phyloP scores from a whole-genome alignment of 2,888 invertebrate genomes.

The Cephus rjabovi region DNA sequence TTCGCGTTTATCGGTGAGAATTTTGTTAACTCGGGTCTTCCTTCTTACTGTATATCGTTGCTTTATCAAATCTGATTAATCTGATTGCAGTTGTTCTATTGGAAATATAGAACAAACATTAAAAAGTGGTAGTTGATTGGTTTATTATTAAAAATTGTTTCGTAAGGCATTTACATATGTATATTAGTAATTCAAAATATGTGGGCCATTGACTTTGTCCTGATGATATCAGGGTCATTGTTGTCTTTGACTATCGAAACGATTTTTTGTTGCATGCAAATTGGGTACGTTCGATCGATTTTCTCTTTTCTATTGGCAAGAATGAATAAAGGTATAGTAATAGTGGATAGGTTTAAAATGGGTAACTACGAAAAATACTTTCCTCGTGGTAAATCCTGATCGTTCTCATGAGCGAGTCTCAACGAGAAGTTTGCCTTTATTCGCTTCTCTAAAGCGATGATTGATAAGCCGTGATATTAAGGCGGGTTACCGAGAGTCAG shows the following conservation, averaged over 20 bases:
- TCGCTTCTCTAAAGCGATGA: not conserved
- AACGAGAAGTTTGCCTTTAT: not conserved
- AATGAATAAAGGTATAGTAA: not conserved
- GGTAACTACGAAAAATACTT: not conserved
- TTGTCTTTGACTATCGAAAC: too few relatives aligned
- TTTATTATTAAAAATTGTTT: not conserved
- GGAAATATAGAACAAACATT: not conserved
- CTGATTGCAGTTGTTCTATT: not conserved
- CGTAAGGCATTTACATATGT: not conserved
- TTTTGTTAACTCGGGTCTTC: not conserved
- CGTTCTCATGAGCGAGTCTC: not conserved
- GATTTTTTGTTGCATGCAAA: too few relatives aligned
- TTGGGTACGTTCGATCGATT: not conserved
- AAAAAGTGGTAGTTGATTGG: not conserved
- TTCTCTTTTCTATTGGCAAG: not conserved
- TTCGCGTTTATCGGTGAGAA: not conserved
- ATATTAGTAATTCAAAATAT: not conserved
- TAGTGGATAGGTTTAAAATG: not conserved
- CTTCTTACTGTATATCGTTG: not conserved
- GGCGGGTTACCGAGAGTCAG: not conserved
- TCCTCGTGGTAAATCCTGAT: not conserved
- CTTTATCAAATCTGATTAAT: not conserved
- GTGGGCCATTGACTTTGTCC: not conserved
- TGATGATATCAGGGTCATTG: too few relatives aligned
- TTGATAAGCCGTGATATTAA: conserved; percentile 8